phyloP scores from a whole-genome alignment of 2,797 vertebrate species.

The Petrocephalus sullivani region DNA sequence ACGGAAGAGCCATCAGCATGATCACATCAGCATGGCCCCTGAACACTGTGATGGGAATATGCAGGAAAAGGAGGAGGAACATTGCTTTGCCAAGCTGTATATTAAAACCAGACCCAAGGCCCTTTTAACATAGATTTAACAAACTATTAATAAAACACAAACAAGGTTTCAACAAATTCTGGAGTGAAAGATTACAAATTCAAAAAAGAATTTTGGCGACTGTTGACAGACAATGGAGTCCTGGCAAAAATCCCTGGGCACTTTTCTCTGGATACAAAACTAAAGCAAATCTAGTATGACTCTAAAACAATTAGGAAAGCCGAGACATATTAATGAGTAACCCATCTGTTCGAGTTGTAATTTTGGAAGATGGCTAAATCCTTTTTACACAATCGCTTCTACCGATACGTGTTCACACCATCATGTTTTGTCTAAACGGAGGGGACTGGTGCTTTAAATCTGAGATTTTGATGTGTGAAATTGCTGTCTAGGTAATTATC shows the following conservation, averaged over 20 bases:
- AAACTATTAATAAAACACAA: not conserved
- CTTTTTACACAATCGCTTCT: not conserved
- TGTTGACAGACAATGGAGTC: not conserved
- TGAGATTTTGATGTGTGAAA: not conserved
- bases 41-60: conserved; percentile 53
- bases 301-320: not conserved
- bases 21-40: not conserved
- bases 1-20: conserved; percentile 59
- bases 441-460: not conserved
- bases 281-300: not conserved
- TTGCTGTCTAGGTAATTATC: not conserved
- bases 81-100: not conserved
- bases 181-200: not conserved
- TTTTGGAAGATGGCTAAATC: not conserved
- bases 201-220: not conserved
- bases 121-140: not conserved
- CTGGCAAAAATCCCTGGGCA: not conserved
- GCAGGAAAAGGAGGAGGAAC: conserved; percentile 21
- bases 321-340: not conserved
- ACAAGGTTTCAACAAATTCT: not conserved
- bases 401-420: not conserved
- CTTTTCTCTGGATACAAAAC: not conserved
- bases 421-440: not conserved
- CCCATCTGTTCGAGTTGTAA: conserved; percentile 11
- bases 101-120: not conserved